Percentiles rank a stretch among this genome's conserved stretches.
Evolutionary conservation across 92 coral and sea anemone species (phyloP).

Genomic region (Desmophyllum pertusum): DNA sequence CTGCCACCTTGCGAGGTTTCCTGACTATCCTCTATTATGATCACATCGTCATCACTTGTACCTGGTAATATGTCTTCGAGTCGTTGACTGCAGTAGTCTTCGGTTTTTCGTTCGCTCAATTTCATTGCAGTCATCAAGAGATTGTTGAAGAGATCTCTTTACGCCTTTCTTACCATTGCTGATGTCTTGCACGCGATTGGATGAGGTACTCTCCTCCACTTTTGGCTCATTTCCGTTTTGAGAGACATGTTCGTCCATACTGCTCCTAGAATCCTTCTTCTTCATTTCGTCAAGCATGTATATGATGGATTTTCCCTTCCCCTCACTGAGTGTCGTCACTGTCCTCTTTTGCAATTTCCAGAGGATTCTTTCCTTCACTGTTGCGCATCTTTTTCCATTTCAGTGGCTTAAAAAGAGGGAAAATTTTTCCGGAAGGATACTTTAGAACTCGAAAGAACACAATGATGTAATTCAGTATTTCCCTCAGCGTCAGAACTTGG

Average conservation of each 20-base stretch:
- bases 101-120: background rate
- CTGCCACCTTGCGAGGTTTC: background rate
- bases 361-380: constrained; percentile 1
- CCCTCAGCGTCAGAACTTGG: background rate
- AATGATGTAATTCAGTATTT: constrained; percentile 15
- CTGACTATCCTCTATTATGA: background rate
- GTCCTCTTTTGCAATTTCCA: background rate
- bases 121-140: background rate
- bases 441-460: background rate
- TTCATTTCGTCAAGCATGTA: background rate
- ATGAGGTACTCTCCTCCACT: background rate
- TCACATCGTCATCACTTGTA: background rate
- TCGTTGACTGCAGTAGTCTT: background rate
- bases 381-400: background rate
- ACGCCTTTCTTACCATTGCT: background rate
- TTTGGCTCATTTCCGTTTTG: background rate
- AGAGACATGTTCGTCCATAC: no score
- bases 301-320: background rate
- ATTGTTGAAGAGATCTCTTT: background rate
- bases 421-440: background rate
- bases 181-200: background rate
- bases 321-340: background rate
- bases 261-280: background rate
- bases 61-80: background rate
- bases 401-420: background rate